Base-by-base conservation (phyloP, 2,113 vertebrate genomes). In the Clarias gariepinus region DNA sequence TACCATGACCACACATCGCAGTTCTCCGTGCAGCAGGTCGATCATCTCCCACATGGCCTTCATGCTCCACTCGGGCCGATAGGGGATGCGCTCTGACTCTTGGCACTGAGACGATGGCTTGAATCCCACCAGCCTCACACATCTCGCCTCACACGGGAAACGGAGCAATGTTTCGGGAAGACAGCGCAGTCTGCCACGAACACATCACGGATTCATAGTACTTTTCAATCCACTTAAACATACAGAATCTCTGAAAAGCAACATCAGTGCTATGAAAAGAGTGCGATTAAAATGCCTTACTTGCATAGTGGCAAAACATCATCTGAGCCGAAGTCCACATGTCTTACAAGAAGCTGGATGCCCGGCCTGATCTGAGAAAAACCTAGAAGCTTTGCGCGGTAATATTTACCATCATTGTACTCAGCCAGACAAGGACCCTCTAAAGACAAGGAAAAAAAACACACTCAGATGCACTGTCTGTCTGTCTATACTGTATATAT, bases 241-340 rank as follows among this genome's bases (percentile, higher is more conserved):
- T 47, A 74, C 25, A 23, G 21, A 25, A 76, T 15, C 73, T 18
- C 28, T 30, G 16, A 18, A 28, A 78, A 25, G n/a, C 7, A 55
- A 55, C 52, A 78, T 6, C 1, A 19, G 15, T 57, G 9, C 16
- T 36, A 19, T 19, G 41, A 82, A 60, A 47, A 13, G 11, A 4
- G 71, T 73, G 41, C 16, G 23, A 77, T 55, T 36, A 63, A 63
- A 25, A 8, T 1, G 8, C 81, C 87, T 89, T 95, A 98, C 98
- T 95, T 97, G 93, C 87, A 92, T 79, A 89, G 73, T 83, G 96
- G 92, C 83, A 98, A 81, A 58, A 92, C 94, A 90, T 94, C 95
- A 12, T 96, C 95, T 12, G 94, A 97, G 85, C 98, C 98, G 23
- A 96, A 99, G 91, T 99, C 98, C 83, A 99, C 95, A 33, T 98